phyloP scores from a whole-genome alignment of 92 coral and sea anemone species.

The Epizoanthus illoricatus region DNA sequence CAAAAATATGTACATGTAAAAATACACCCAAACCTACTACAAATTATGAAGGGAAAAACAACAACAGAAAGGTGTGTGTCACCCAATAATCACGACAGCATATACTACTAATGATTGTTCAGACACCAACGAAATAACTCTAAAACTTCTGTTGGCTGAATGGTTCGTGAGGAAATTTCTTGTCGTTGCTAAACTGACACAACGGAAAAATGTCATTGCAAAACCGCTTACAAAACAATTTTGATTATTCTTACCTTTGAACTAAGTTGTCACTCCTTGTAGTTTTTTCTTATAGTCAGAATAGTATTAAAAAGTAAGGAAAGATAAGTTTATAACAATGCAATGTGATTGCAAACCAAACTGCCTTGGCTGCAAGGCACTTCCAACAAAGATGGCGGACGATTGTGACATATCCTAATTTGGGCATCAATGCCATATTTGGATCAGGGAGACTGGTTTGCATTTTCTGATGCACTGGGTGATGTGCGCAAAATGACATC shows the following conservation, averaged over 20 bases:
- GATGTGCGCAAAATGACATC: neutral
- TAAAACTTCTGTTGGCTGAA: neutral
- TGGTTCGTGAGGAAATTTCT: neutral
- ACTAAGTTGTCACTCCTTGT: neutral
- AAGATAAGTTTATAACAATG: neutral
- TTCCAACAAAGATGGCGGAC: constrained; percentile 21
- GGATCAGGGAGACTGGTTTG: constrained; percentile 13
- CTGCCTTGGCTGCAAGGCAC: neutral
- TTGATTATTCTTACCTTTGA: constrained; percentile 9
- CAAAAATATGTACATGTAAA: too few species aligned
- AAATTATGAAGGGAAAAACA: too few species aligned
- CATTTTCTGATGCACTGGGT: neutral
- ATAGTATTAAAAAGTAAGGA: neutral
- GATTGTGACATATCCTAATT: constrained; percentile 31
- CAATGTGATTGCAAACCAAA: neutral
- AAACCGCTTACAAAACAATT: neutral
- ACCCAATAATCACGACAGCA: too few species aligned
- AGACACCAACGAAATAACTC: neutral
- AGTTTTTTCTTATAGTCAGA: neutral
- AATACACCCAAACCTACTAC: too few species aligned
- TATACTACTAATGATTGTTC: too few species aligned
- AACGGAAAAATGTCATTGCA: neutral
- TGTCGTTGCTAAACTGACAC: neutral
- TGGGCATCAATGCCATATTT: constrained; percentile 27
- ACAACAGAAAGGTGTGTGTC: too few species aligned